phyloP scores from a whole-genome alignment of 2,113 vertebrate species.

The Dunckerocampus dactyliophorus region DNA sequence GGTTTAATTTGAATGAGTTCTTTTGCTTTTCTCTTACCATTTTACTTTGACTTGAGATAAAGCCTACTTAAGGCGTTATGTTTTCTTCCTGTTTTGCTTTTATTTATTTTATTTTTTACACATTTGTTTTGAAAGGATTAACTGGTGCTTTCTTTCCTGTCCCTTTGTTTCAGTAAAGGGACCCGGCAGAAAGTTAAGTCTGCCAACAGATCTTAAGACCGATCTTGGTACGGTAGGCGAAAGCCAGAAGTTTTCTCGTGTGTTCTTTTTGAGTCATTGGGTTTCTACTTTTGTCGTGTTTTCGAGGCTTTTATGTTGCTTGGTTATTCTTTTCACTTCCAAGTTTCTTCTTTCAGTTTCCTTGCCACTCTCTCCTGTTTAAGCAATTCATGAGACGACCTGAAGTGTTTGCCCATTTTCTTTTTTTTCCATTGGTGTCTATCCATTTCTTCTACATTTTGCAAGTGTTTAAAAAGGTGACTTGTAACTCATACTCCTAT shows the following conservation, averaged over 20 bases:
- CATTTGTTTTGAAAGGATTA: constrained; percentile 79
- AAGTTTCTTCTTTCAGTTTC: constrained; percentile 44
- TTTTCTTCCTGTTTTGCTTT: constrained; percentile 20
- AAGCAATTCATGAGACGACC: constrained; percentile 45
- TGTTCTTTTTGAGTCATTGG: constrained; percentile 55
- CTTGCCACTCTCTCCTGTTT: constrained; percentile 44
- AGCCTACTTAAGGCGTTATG: background rate
- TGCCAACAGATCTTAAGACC: constrained; percentile 99
- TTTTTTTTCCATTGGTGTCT: constrained; percentile 37
- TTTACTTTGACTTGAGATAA: constrained; percentile 35
- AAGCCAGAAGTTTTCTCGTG: constrained; percentile 82
- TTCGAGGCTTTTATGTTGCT: constrained; percentile 48
- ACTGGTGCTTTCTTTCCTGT: constrained; percentile 92
- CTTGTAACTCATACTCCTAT: constrained; percentile 65
- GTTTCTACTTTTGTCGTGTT: constrained; percentile 59
- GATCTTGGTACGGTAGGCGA: constrained; percentile 98
- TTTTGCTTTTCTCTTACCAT: constrained; percentile 17
- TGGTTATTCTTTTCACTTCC: constrained; percentile 29
- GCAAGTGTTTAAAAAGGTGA: constrained; percentile 78
- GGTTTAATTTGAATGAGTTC: constrained; percentile 40
- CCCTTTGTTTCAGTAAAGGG: constrained; percentile 99
- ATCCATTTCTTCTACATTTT: constrained; percentile 71
- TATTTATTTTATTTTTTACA: constrained; percentile 39
- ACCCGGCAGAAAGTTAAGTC: constrained; percentile 98
- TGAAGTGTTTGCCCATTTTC: constrained; percentile 49